Evolutionary conservation across 2,888 invertebrate species (phyloP).

Genomic region (Lochmaea crataegi): DNA sequence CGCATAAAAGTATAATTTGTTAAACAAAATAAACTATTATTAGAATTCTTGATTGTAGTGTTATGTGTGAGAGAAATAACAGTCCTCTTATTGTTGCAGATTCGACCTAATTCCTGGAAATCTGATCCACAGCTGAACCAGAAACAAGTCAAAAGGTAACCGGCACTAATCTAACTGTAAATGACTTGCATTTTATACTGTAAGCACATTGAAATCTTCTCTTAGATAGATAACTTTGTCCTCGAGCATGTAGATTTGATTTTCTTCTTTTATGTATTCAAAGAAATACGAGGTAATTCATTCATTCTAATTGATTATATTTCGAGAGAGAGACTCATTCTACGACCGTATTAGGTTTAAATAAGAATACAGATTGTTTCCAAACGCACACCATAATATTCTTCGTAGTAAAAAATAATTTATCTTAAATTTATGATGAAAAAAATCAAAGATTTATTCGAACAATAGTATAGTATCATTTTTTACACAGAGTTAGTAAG

Average conservation of each 20-base stretch:
- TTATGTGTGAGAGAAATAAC: slow-evolving; percentile 28
- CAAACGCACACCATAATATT: too few species aligned
- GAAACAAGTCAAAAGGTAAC: slow-evolving; percentile 61
- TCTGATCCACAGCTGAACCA: slow-evolving; percentile 62
- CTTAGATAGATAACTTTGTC: background rate
- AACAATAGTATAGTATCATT: too few species aligned
- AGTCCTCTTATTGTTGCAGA: slow-evolving; percentile 53
- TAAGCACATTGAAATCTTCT: slow-evolving; percentile 3
- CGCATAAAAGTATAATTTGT: too few species aligned
- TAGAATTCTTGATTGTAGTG: slow-evolving; percentile 14
- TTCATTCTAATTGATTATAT: background rate
- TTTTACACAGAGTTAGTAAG: too few species aligned
- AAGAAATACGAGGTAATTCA: background rate
- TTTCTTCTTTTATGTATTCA: background rate
- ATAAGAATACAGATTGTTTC: background rate
- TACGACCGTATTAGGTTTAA: background rate
- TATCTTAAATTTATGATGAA: too few species aligned
- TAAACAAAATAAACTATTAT: too few species aligned
- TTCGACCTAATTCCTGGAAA: slow-evolving; percentile 62
- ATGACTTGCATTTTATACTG: background rate
- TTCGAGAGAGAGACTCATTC: background rate
- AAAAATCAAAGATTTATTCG: too few species aligned
- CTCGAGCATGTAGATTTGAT: background rate
- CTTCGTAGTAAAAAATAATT: too few species aligned
- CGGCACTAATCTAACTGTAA: slow-evolving; percentile 14